These are phyloP conservation scores for Hafferia zeledoni DNA, from an alignment of 2,797 vertebrate species.

Conservation along the genomic window DNA sequence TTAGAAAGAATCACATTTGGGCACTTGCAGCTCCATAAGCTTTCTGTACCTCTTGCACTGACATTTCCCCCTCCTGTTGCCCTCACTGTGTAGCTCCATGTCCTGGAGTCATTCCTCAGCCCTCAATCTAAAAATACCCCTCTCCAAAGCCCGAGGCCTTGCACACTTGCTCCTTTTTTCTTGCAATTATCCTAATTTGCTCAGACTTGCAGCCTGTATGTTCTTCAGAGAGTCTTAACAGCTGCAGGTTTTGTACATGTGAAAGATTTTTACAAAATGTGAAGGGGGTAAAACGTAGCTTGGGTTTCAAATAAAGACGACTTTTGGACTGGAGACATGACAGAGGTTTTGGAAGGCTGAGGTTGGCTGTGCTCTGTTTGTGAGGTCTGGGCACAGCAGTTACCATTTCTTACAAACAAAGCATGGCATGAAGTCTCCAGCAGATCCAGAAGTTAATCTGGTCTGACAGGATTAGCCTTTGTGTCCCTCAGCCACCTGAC, in stretches of 20 bases:
- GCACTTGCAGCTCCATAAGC: slow-evolving; percentile 43
- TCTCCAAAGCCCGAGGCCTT: not conserved
- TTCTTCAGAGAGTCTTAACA: not conserved
- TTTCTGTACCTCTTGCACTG: slow-evolving; percentile 25
- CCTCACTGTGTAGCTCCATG: not conserved
- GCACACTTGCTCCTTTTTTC: not conserved
- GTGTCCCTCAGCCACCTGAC: not conserved
- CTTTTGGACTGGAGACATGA: not conserved
- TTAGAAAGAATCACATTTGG: slow-evolving; percentile 58
- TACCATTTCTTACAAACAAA: not conserved
- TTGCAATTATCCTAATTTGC: not conserved
- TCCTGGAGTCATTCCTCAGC: slow-evolving; percentile 4
- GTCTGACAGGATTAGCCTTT: not conserved
- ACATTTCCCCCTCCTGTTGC: slow-evolving; percentile 40
- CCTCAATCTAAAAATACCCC: slow-evolving; percentile 18
- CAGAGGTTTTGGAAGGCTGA: not conserved
- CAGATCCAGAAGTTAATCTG: not conserved
- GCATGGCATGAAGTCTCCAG: not conserved
- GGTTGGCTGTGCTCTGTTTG: not conserved
- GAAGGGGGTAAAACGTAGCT: not conserved
- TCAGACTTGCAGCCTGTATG: not conserved
- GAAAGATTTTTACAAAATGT: not conserved
- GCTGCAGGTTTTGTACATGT: slow-evolving; percentile 6
- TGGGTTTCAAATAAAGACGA: not conserved
- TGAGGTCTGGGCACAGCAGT: not conserved